Evolutionary conservation across 2,888 invertebrate species (phyloP), one percentile per base, ranked within the genome.

Genomic region (Alviniconcha strummeri): DNA sequence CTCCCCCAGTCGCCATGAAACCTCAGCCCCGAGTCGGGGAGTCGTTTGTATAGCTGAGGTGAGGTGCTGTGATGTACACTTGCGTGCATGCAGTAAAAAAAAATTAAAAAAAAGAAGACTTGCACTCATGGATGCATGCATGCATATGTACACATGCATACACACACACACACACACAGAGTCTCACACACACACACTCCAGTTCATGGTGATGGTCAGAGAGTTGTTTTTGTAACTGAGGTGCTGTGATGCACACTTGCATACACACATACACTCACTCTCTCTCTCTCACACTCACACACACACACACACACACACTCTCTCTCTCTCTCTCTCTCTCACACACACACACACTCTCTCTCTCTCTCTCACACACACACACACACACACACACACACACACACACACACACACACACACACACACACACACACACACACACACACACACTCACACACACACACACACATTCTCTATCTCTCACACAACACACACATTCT

Each of bases 21-120:
- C 80, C 69, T n/a, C 55, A 55, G 9, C 57, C 81, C 7, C 55
- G 74, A 57, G 74, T 81, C 13, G 81, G 81, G 11, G 81, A 81
- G 81, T 81, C 81, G 11, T 81, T 81, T 57, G 81, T 81, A 5
- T 81, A 52, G 56, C n/a, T 17, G 76, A 56, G 76, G 15, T 52
- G 17, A 4, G 13, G 9, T 54, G 4, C 52, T 75, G 5, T 75
- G 54, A 36, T 74, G 2, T 9, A 15, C 52, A 7, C 8, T 7
- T 69, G 6, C 7, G 69, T 7, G 1, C 17, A 69, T 17, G n/a
- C 6, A 69, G n/a, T n/a, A 69, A 7, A 15, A 13, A 15, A 52
- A 52, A 13, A n/a, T n/a, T n/a, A n/a, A n/a, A 69, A 7, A 15
- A 13, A 15, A 52, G 11, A 13, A 19, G 74, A 5, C 52, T 52